phyloP scores from a whole-genome alignment of 2,888 invertebrate species.

The Hyposoter didymator region DNA sequence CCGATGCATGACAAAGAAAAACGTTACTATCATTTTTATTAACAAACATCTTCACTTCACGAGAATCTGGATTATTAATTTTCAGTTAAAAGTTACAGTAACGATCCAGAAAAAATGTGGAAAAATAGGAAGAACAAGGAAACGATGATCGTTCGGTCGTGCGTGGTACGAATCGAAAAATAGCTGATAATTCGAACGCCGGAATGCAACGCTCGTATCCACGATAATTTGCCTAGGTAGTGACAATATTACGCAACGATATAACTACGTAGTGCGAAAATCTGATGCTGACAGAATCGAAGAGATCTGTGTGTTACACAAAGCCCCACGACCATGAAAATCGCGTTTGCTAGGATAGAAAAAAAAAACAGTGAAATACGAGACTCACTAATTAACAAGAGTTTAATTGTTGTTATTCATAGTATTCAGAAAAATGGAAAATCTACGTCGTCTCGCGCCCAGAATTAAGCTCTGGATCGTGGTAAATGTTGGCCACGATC shows the following conservation, averaged over 20 bases:
- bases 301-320: neutral
- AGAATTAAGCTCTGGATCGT: neutral
- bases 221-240: slow-evolving; percentile 13
- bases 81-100: neutral
- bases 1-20: neutral
- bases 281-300: neutral
- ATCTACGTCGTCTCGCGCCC: neutral
- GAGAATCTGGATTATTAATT: neutral
- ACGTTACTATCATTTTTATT: neutral
- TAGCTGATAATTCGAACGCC: neutral
- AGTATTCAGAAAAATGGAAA: neutral
- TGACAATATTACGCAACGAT: slow-evolving; percentile 50
- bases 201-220: slow-evolving; percentile 19
- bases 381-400: neutral
- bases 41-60: neutral
- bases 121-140: neutral
- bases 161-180: slow-evolving; percentile 27
- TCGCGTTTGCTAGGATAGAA: neutral
- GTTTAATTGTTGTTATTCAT: neutral
- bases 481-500: slow-evolving; percentile 3
- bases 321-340: neutral
- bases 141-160: neutral
- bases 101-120: neutral
- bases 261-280: slow-evolving; percentile 40
- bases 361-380: neutral